Evolutionary conservation across 2,888 invertebrate species (phyloP).

Genomic region (Acrocyrtus sp.): DNA sequence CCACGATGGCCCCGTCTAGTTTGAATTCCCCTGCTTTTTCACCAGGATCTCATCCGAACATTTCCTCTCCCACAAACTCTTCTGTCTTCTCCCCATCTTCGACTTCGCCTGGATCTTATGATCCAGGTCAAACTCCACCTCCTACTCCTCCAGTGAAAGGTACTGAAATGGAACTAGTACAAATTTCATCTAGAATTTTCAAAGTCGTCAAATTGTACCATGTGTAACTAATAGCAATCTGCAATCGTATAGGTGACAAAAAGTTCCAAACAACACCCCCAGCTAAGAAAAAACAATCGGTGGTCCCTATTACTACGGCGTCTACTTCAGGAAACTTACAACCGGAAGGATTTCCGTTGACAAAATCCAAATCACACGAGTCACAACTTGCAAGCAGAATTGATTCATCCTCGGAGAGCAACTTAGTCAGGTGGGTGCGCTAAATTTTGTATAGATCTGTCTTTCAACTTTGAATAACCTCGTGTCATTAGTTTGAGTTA

Average conservation of each 20-base stretch:
- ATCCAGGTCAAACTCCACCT: slow-evolving; percentile 68
- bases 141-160: slow-evolving; percentile 70
- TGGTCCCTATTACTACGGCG: slow-evolving; percentile 65
- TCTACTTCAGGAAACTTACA: slow-evolving; percentile 66
- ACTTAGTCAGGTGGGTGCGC: slow-evolving; percentile 66
- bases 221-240: neutral
- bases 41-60: slow-evolving; percentile 60
- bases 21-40: slow-evolving; percentile 60
- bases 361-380: slow-evolving; percentile 92
- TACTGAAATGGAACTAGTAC: too few species aligned
- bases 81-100: slow-evolving; percentile 68
- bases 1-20: slow-evolving; percentile 59
- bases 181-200: neutral
- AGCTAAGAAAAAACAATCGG: slow-evolving; percentile 79
- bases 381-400: slow-evolving; percentile 80
- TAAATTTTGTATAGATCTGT: slow-evolving; percentile 2
- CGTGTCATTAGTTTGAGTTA: too few species aligned
- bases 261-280: slow-evolving; percentile 87
- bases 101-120: slow-evolving; percentile 64
- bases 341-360: slow-evolving; percentile 75
- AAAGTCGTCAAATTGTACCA: neutral
- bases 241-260: slow-evolving; percentile 49
- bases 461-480: neutral
- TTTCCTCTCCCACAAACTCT: slow-evolving; percentile 63
- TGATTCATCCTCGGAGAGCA: slow-evolving; percentile 66